Conservation (phyloP, 2,797 vertebrate species). For the Sylvia borin region DNA sequence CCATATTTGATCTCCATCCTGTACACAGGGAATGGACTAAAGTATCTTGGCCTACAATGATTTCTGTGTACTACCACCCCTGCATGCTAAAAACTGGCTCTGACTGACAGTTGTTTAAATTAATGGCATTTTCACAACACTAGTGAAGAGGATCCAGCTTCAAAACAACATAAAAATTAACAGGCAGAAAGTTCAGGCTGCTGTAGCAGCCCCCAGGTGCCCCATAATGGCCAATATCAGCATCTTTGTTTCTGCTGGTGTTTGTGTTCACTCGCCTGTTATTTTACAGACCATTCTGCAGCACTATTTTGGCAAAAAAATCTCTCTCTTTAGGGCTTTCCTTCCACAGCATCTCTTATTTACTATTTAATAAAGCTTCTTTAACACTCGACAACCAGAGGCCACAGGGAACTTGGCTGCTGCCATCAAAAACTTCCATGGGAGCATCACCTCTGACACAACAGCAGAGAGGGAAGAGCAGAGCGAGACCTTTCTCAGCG, state of each 20-base stretch:
- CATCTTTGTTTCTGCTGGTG: conserved; percentile 3
- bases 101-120: conserved; percentile 44
- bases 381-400: background rate
- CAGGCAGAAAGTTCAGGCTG: conserved; percentile 51
- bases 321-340: background rate
- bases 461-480: background rate
- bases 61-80: background rate
- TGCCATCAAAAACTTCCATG: background rate
- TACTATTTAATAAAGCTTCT: background rate
- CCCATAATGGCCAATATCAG: conserved; percentile 20
- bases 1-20: background rate
- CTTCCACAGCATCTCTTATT: background rate
- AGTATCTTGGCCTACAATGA: background rate
- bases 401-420: background rate
- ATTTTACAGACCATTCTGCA: conserved; percentile 16
- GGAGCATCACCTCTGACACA: background rate
- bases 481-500: fast-evolving
- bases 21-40: background rate
- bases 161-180: conserved; percentile 70
- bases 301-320: background rate
- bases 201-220: conserved; percentile 38
- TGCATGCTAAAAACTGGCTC: conserved; percentile 9
- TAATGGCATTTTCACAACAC: conserved; percentile 60
- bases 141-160: conserved; percentile 63
- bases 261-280: conserved; percentile 29